Percentiles rank a stretch among this genome's conserved stretches.
Conservation (phyloP, 2,113 vertebrate genomes). For the Colinus virginianus region DNA sequence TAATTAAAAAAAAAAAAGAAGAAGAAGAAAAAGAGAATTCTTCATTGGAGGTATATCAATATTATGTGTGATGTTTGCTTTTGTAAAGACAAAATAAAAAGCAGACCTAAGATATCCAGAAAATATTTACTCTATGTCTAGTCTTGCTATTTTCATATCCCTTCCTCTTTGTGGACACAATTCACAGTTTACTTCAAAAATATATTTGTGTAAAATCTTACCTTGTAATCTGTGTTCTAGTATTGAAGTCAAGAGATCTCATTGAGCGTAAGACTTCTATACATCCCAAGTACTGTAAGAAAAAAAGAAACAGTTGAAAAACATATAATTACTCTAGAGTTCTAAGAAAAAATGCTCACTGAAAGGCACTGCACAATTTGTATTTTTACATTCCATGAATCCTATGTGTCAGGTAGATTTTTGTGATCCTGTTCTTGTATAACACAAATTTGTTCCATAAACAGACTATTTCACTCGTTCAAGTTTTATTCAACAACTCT, state of each 20-base stretch:
- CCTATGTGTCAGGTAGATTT: background rate
- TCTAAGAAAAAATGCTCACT: background rate
- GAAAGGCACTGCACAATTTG: background rate
- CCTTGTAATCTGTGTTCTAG: conserved; percentile 86
- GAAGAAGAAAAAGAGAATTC: fast-evolving
- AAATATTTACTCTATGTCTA: background rate
- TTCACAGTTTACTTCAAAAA: background rate
- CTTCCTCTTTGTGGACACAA: background rate
- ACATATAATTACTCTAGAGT: background rate
- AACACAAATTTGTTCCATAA: background rate
- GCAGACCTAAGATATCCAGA: background rate
- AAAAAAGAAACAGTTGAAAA: conserved; percentile 60
- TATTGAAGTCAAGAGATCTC: conserved; percentile 86
- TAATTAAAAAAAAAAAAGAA: background rate
- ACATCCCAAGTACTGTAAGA: conserved; percentile 84
- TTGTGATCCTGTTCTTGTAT: background rate
- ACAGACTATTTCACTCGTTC: background rate
- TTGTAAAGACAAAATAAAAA: background rate
- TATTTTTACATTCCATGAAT: conserved; percentile 4
- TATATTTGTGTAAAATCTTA: conserved; percentile 62
- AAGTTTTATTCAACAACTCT: background rate
- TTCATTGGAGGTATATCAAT: background rate
- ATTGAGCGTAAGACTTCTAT: conserved; percentile 86
- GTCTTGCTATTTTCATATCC: background rate
- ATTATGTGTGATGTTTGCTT: background rate